Evolutionary conservation across 1,140 invertebrate genomes (phyloP).

Genomic region (Sycophila sp.): DNA sequence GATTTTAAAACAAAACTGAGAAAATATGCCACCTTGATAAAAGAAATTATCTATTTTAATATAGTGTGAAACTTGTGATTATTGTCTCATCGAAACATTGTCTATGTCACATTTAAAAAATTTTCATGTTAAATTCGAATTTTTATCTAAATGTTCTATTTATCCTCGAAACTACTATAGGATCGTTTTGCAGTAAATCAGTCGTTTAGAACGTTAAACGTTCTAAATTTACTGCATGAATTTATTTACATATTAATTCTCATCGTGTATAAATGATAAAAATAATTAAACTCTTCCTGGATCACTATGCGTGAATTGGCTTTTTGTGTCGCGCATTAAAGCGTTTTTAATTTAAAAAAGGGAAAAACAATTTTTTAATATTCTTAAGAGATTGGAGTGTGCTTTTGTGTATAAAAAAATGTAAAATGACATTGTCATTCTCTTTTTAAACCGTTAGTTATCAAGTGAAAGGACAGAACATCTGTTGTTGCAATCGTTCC

Average conservation of each 20-base stretch:
- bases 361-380: not conserved
- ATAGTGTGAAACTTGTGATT: conserved; percentile 26
- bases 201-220: conserved; percentile 11
- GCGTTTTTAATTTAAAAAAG: not conserved
- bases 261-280: not conserved
- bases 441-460: too few relatives aligned
- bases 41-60: conserved; percentile 10
- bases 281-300: conserved; percentile 5
- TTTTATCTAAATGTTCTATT: conserved; percentile 37
- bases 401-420: not conserved
- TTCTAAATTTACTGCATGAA: conserved; percentile 1
- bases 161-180: conserved; percentile 10
- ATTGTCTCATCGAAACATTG: conserved; percentile 16
- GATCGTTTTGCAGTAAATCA: conserved; percentile 17
- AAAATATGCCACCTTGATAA: conserved; percentile 26
- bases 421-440: not conserved
- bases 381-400: not conserved
- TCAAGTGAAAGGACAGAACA: not conserved
- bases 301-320: not conserved
- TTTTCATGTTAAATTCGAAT: conserved; percentile 28
- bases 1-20: conserved; percentile 6
- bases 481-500: conserved; percentile 27
- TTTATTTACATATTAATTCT: conserved; percentile 21
- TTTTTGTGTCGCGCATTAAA: not conserved
- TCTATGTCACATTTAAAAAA: conserved; percentile 22